Base-by-base conservation (phyloP, 2,888 invertebrate species). In the Pheosia tremula region DNA sequence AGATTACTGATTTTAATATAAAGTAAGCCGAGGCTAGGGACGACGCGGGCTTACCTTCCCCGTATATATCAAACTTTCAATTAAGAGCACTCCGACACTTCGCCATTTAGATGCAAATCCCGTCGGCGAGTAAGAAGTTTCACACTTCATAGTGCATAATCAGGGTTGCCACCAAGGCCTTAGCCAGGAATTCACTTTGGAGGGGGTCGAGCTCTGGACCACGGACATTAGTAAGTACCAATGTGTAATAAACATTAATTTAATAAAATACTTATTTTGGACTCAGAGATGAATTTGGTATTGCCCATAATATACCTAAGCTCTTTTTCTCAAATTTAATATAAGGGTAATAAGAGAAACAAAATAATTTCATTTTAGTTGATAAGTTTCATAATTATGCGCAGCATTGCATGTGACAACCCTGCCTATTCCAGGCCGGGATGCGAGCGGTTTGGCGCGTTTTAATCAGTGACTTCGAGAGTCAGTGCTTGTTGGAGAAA, bases 101-200 rank as follows among this genome's bases (percentile, higher is more conserved):
- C 81, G 83, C 86, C 86, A 88, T 91, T 90, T 86, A 83, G 81
- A 92, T 90, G 91, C 90, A 90, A 91, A 92, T 91, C 81, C 80
- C 56, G 61, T 39, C 63, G 60, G 56, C 68, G 75, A 74, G 75
- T 72, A 80, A 74, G 74, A 81, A 85, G 75, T 83, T 81, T 68
- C 68, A 69, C 76, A 77, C 74, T 77, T 78, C 75, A 77, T 77
- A 77, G 78, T 77, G 67, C 60, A 70, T 70, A 73, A 73, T 71
- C 70, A 77, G 71, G 74, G 77, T 43, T 71, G 57, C 62, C 64
- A 69, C 71, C 24, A 24, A 24, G 24, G 24, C 24, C 24, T 24
- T 24, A 24, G 24, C 24, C 2, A 24, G 24, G 24, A 24, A 24
- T 24, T 24, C 24, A 24, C 24, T 24, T 24, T 24, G 24, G 24